Conservation (phyloP, 64 coral and sea anemone species). For the Orbicella faveolata region DNA sequence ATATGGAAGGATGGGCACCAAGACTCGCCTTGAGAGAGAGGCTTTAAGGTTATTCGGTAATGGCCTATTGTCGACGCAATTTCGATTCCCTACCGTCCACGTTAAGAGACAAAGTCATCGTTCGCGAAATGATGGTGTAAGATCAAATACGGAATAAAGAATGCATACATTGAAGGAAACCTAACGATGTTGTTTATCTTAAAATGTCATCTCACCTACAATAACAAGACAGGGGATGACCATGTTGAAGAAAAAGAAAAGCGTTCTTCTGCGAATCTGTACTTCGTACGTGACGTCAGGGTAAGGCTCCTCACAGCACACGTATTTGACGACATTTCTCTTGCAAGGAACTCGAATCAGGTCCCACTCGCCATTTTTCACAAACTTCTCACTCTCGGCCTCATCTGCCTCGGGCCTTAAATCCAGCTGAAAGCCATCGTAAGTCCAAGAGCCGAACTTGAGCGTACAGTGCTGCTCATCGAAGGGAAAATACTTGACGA, state of each 20-base stretch:
- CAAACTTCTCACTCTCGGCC: constrained; percentile 45
- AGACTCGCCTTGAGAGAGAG: too few species aligned
- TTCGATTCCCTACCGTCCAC: too few species aligned
- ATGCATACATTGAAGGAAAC: too few species aligned
- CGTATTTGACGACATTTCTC: constrained; percentile 44
- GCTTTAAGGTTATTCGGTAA: too few species aligned
- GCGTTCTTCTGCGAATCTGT: constrained; percentile 45
- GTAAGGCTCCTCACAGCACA: constrained; percentile 59
- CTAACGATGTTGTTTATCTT: too few species aligned
- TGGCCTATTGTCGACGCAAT: too few species aligned
- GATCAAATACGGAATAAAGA: too few species aligned
- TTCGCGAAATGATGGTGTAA: too few species aligned
- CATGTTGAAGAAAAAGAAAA: constrained; percentile 84
- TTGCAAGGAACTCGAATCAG: constrained; percentile 49
- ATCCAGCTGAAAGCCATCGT: constrained; percentile 64
- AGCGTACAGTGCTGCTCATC: constrained; percentile 78
- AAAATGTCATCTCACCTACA: constrained; percentile 43
- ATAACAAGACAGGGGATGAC: constrained; percentile 74
- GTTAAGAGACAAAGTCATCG: too few species aligned
- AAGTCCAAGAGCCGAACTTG: constrained; percentile 86
- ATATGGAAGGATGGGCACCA: too few species aligned
- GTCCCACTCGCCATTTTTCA: constrained; percentile 74
- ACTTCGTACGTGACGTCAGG: constrained; percentile 70
- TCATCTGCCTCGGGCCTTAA: constrained; percentile 31
- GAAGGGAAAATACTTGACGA: constrained; percentile 91